Percentiles rank a stretch among this genome's conserved stretches.
These are phyloP conservation scores for Hyles vespertilio DNA, from an alignment of 1,140 invertebrate genomes.

Conservation along the genomic window DNA sequence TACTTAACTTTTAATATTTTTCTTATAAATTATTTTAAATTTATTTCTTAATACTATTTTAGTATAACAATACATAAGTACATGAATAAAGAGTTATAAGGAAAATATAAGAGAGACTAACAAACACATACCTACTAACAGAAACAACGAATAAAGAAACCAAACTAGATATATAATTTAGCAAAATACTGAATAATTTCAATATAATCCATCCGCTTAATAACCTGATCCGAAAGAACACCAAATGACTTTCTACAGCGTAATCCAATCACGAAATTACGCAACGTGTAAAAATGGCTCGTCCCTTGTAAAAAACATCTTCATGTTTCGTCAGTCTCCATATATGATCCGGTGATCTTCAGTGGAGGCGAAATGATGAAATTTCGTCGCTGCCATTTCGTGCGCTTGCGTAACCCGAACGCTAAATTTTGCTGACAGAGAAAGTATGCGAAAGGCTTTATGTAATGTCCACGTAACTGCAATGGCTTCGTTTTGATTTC, in stretches of 20 bases:
- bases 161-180: not conserved
- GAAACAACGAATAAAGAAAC: not conserved
- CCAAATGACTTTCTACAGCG: too few relatives aligned
- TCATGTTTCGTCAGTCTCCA: constrained; percentile 33
- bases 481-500: constrained; percentile 70
- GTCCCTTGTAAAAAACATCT: constrained; percentile 18
- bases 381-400: constrained; percentile 71
- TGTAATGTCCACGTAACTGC: constrained; percentile 67
- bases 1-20: too few relatives aligned
- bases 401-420: constrained; percentile 57
- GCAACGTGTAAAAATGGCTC: not conserved
- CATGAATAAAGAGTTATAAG: too few relatives aligned
- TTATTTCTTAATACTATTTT: too few relatives aligned
- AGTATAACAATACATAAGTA: too few relatives aligned
- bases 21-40: too few relatives aligned
- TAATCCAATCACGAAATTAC: too few relatives aligned
- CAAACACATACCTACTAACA: too few relatives aligned
- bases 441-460: constrained; percentile 75
- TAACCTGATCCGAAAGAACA: too few relatives aligned
- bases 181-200: not conserved
- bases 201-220: not conserved
- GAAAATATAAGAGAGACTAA: too few relatives aligned
- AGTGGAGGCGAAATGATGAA: constrained; percentile 66
- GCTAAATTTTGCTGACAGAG: constrained; percentile 75
- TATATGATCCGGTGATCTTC: constrained; percentile 57